Percentiles rank a stretch among this genome's conserved stretches.
phyloP scores from a whole-genome alignment of 2,888 invertebrate species.

The Sicus ferrugineus region DNA sequence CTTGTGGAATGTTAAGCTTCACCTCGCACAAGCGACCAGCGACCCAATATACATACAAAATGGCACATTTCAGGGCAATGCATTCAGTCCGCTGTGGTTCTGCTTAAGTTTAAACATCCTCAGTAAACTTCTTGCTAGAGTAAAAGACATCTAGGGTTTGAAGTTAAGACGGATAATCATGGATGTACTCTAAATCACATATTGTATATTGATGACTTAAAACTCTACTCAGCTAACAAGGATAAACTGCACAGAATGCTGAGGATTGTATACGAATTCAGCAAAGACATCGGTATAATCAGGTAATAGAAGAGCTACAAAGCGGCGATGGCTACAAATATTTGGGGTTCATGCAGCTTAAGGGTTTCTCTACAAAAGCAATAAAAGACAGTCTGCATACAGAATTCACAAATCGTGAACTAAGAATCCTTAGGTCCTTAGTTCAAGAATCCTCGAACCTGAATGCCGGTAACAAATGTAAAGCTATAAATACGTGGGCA shows the following conservation, averaged over 20 bases:
- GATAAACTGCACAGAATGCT: background rate
- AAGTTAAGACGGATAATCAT: background rate
- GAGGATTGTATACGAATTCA: background rate
- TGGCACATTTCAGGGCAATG: conserved; percentile 19
- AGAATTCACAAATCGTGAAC: background rate
- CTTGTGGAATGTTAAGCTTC: background rate
- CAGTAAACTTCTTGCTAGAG: background rate
- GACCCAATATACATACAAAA: conserved; percentile 12
- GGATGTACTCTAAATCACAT: background rate
- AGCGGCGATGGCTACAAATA: conserved; percentile 2
- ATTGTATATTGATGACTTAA: conserved; percentile 9
- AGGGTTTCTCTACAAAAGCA: background rate
- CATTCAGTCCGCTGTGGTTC: conserved; percentile 20
- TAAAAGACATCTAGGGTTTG: background rate
- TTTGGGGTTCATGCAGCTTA: conserved; percentile 6
- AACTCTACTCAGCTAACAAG: conserved; percentile 4
- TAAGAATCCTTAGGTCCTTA: background rate
- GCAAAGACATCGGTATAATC: conserved; percentile 2
- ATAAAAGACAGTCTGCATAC: background rate
- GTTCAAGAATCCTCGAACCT: too few relatives aligned
- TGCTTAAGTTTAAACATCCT: conserved; percentile 6
- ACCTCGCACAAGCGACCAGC: background rate
- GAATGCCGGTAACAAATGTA: background rate
- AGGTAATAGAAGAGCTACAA: background rate
- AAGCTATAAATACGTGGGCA: conserved; percentile 8